These are phyloP conservation scores for Meriones unguiculatus DNA, from an alignment of 2,113 vertebrate species.

Conservation along the genomic window DNA sequence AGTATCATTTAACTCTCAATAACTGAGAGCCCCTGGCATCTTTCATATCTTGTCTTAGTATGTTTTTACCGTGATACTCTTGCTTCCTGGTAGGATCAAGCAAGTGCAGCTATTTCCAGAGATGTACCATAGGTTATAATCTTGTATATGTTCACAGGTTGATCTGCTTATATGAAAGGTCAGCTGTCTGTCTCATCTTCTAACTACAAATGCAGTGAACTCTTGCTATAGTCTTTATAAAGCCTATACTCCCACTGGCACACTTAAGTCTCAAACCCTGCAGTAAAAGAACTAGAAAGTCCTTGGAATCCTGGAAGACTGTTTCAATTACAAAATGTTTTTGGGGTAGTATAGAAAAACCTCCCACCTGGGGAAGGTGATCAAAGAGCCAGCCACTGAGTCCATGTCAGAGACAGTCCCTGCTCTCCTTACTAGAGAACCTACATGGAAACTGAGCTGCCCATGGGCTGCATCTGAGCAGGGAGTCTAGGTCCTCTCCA, in stretches of 20 bases:
- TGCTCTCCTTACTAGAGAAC: too few species aligned
- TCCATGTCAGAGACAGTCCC: too few species aligned
- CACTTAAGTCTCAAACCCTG: neutral
- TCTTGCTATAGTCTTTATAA: neutral
- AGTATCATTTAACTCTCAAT: slow-evolving; percentile 8
- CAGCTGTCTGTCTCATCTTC: slow-evolving; percentile 1
- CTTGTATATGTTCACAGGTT: neutral
- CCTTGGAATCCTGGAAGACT: neutral
- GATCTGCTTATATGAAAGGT: slow-evolving; percentile 40
- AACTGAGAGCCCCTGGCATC: neutral
- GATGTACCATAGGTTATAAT: neutral
- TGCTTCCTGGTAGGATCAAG: neutral
- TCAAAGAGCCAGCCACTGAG: too few species aligned
- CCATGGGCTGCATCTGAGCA: too few species aligned
- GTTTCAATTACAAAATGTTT: slow-evolving; percentile 7
- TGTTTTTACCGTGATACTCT: neutral
- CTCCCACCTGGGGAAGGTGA: too few species aligned
- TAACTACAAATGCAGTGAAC: neutral
- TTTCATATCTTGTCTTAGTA: neutral
- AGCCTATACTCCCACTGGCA: neutral
- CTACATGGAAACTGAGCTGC: too few species aligned
- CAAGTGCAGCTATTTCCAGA: slow-evolving; percentile 16
- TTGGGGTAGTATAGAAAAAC: slow-evolving; percentile 1
- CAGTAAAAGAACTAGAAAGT: slow-evolving; percentile 6
- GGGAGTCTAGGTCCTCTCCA: too few species aligned